Evolutionary conservation across 92 coral and sea anemone genomes (phyloP).

Genomic region (Palythoa grandis): DNA sequence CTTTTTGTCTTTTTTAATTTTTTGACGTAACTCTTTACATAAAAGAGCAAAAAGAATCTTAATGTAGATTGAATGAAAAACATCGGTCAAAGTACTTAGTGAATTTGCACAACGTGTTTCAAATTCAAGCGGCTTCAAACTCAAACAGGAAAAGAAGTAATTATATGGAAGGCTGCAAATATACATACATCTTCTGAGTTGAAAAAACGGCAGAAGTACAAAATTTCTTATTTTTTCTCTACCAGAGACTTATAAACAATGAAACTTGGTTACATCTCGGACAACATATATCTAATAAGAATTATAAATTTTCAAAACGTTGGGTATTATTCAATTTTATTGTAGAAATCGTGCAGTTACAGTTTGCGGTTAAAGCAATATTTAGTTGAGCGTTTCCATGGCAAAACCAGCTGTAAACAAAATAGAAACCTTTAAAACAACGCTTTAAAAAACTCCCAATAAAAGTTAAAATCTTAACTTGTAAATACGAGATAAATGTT

Average conservation of each 20-base stretch:
- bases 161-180: no score
- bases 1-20: neutral
- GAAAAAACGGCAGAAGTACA: neutral
- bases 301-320: neutral
- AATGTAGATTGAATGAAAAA: no score
- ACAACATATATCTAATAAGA: neutral
- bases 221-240: neutral
- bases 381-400: constrained; percentile 24
- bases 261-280: neutral
- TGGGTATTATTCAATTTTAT: neutral
- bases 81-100: no score
- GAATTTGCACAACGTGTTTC: no score
- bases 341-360: constrained; percentile 8
- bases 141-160: no score
- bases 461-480: neutral
- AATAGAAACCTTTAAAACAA: neutral
- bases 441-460: neutral
- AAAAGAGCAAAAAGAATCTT: no score
- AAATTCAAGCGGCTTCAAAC: no score
- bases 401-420: constrained; percentile 16
- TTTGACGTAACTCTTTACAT: no score
- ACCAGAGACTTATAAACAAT: no score
- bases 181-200: neutral
- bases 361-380: constrained; percentile 5
- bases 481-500: neutral